Base-by-base conservation (phyloP, 1,140 invertebrate genomes). In the Hirudo medicinalis region DNA sequence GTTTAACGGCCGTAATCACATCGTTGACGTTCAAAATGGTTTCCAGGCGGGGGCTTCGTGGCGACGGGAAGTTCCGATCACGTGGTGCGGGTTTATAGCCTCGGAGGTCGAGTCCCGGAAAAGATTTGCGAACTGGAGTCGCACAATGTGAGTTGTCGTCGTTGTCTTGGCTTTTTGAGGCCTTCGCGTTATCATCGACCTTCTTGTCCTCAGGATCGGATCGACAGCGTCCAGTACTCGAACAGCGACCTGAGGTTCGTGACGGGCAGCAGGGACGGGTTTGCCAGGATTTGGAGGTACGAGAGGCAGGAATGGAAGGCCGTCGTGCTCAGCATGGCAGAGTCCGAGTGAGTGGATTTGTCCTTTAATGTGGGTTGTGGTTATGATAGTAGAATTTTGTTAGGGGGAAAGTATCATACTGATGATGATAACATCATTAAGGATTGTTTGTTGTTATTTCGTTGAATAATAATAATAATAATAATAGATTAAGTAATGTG, bases 191-290 rank as follows among this genome's bases (percentile, higher is more conserved):
- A 22, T 49, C 15, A 15, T 49, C 13, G 43, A 17, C 43, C 11
- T 13, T 36, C 2, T 32, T 71, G n/a, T 25, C 72, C 54, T 68
- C 76, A 85, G 83, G 94, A 98, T 82, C 87, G 91, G 27, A 94
- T 99, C 3, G 96, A 99, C 82, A 94, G 91, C 70, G 90, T 99
- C 73, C 89, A 92, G 75, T 99, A 96, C 90, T 89, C 92, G 67
- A 90, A 97, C 80, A 82, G 82, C 40, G 89, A 67, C 29, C 29
- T 49, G 20, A 86, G 78, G 43, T 97, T 99, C 83, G 87, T 97
- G 63, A 97, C 92, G 55, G 96, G 96, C 19, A 92, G 91, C 75
- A 95, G 94, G 83, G 96, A 99, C 85, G 96, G 96, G 13, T 92
- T 89, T 5, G 94, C 94, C 0, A 87, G 91, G 75, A 88, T 99